Percentiles rank a stretch among this genome's conserved stretches.
Conservation (phyloP, 2,888 invertebrate species). For the Opisthograptis luteolata region DNA sequence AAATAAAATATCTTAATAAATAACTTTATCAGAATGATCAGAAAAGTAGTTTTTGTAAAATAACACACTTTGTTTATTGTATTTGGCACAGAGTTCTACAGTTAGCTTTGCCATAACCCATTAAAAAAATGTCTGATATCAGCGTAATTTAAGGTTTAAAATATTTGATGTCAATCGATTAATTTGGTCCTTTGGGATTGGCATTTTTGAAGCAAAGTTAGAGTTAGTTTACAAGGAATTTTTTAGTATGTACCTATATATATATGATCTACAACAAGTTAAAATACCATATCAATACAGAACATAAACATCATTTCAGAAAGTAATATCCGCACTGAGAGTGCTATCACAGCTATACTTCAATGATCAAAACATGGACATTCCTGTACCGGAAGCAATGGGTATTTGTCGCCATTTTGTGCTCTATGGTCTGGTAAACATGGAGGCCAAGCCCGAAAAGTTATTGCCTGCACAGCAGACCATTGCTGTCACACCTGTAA, state of each 20-base stretch:
- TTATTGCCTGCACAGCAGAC: conserved; percentile 86
- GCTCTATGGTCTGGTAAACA: conserved; percentile 77
- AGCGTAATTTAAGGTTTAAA: no score
- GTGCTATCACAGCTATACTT: conserved; percentile 71
- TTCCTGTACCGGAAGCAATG: conserved; percentile 78
- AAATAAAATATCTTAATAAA: conserved; percentile 26
- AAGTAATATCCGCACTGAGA: conserved; percentile 74
- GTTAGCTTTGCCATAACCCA: no score
- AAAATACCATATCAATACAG: background rate
- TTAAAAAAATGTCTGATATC: no score
- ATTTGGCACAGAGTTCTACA: no score
- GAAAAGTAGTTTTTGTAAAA: background rate
- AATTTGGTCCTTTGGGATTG: no score
- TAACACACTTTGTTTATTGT: no score
- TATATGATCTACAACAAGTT: no score
- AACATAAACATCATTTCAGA: conserved; percentile 58
- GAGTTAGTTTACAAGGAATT: no score
- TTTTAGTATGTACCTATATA: no score
- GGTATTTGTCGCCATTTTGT: conserved; percentile 85
- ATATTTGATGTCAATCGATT: no score
- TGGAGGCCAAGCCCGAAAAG: conserved; percentile 70
- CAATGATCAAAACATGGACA: conserved; percentile 57
- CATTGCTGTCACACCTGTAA: conserved; percentile 78
- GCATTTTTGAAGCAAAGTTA: no score
- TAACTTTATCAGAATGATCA: no score